Conservation (phyloP, 2,888 invertebrate species). For the Apotomis turbidana region DNA sequence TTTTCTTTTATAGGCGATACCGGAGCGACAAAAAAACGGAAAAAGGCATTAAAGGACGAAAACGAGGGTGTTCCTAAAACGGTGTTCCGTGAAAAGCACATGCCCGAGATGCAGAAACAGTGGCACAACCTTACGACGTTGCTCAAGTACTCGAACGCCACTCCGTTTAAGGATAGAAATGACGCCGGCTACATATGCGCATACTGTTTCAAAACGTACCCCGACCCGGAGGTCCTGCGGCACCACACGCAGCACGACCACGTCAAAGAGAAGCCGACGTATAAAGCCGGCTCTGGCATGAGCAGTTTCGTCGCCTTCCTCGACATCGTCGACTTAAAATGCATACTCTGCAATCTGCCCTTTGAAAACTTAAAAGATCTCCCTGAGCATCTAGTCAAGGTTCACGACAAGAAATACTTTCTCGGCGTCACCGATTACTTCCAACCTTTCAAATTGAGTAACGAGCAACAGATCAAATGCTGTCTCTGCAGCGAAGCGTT, state of each 20-base stretch:
- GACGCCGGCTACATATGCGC: slow-evolving; percentile 77
- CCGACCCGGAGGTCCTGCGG: slow-evolving; percentile 64
- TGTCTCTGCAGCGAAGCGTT: slow-evolving; percentile 70
- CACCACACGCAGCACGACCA: slow-evolving; percentile 69
- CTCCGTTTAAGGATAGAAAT: slow-evolving; percentile 75
- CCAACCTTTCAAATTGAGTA: slow-evolving; percentile 68
- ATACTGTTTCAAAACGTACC: slow-evolving; percentile 73
- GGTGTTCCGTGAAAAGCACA: slow-evolving; percentile 62
- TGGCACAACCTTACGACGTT: slow-evolving; percentile 75
- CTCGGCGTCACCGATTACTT: slow-evolving; percentile 71
- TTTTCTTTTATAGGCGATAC: slow-evolving; percentile 81
- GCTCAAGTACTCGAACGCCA: slow-evolving; percentile 72
- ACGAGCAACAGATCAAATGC: slow-evolving; percentile 70
- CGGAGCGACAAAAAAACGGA: slow-evolving; percentile 69
- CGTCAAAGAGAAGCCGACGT: slow-evolving; percentile 67
- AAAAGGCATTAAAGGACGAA: slow-evolving; percentile 65
- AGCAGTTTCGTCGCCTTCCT: slow-evolving; percentile 73
- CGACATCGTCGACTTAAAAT: slow-evolving; percentile 74
- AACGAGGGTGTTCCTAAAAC: slow-evolving; percentile 55
- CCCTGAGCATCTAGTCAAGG: slow-evolving; percentile 65
- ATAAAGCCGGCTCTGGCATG: slow-evolving; percentile 71
- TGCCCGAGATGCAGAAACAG: slow-evolving; percentile 75
- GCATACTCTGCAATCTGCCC: slow-evolving; percentile 64
- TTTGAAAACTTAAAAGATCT: slow-evolving; percentile 62
- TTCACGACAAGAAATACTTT: slow-evolving; percentile 72